These are phyloP conservation scores for Riparia riparia DNA, from an alignment of 2,113 vertebrate genomes.

Conservation along the genomic window DNA sequence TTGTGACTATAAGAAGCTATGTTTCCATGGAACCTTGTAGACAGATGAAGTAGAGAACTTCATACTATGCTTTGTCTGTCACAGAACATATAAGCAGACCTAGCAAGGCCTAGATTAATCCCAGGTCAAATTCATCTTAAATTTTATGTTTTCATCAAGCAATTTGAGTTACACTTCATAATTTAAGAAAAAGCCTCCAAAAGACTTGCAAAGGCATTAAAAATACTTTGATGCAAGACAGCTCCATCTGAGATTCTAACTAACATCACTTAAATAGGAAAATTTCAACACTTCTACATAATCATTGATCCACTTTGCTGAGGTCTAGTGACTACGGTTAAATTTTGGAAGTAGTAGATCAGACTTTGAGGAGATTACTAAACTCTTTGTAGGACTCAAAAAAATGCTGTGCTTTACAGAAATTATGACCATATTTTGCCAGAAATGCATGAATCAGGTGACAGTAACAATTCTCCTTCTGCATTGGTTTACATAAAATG, in stretches of 20 bases:
- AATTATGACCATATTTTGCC: neutral
- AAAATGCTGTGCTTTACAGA: neutral
- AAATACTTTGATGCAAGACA: neutral
- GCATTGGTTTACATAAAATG: neutral
- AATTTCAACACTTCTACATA: neutral
- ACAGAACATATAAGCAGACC: neutral
- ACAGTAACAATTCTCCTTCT: neutral
- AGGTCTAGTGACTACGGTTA: neutral
- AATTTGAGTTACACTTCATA: neutral
- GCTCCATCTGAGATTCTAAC: neutral
- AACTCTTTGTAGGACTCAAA: neutral
- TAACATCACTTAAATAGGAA: neutral
- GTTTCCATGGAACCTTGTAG: neutral
- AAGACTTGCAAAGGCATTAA: neutral
- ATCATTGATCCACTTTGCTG: neutral
- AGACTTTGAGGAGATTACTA: neutral
- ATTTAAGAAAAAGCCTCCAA: neutral
- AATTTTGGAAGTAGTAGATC: neutral
- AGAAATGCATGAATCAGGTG: neutral
- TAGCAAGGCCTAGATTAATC: neutral
- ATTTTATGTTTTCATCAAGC: neutral
- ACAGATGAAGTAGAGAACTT: neutral
- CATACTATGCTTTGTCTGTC: fast-evolving
- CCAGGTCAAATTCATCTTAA: neutral
- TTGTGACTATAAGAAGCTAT: neutral